A percentile compares a stretch with the other conserved stretches of the same genome.
Evolutionary conservation across 2,113 vertebrate species (phyloP).

Genomic region (Neopipo cinnamomea): DNA sequence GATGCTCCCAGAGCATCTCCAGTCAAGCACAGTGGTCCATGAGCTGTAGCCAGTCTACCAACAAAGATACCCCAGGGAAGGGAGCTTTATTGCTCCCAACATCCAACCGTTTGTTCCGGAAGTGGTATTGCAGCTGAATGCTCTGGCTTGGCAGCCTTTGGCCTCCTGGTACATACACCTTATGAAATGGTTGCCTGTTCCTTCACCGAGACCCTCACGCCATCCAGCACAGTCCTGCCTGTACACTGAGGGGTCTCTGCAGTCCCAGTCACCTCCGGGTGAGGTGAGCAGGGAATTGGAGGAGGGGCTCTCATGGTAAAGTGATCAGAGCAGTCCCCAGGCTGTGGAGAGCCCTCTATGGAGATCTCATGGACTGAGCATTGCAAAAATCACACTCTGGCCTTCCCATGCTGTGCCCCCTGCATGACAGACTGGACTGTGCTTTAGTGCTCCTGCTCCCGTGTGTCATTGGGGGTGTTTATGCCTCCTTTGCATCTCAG

Average conservation of each 20-base stretch:
- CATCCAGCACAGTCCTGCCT: neutral
- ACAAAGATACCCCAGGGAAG: neutral
- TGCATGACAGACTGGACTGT: neutral
- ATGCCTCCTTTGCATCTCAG: neutral
- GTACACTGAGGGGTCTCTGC: fast-evolving
- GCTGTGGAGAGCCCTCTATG: neutral
- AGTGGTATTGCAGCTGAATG: neutral
- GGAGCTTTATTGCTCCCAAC: neutral
- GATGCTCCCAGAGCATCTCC: neutral
- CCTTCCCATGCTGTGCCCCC: neutral
- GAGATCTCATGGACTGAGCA: neutral
- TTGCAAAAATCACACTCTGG: neutral
- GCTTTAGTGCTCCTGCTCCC: neutral
- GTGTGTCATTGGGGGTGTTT: neutral
- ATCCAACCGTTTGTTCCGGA: neutral
- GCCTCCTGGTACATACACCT: neutral
- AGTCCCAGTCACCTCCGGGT: neutral
- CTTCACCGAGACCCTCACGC: neutral
- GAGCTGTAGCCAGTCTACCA: neutral
- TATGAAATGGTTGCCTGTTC: neutral
- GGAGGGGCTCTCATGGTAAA: neutral
- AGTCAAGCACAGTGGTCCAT: neutral
- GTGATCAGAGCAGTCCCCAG: neutral
- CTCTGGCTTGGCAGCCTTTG: neutral
- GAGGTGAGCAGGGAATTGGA: neutral